Conservation (phyloP, 2,797 vertebrate species). For the Syndactyla subalaris region DNA sequence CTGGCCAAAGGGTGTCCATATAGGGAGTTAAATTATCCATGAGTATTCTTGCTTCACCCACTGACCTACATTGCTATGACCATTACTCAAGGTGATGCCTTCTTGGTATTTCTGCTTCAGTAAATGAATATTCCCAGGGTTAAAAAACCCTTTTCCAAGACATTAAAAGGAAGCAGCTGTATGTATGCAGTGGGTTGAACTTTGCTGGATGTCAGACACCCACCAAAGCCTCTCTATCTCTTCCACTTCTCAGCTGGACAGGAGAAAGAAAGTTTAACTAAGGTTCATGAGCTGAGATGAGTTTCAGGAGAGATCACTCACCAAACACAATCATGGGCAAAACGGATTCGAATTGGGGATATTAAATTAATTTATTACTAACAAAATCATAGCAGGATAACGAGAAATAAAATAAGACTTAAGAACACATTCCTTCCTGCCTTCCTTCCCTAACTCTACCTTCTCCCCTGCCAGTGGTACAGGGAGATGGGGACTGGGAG, state of each 20-base stretch:
- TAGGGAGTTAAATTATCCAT: conserved; percentile 24
- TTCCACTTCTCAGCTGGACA: neutral
- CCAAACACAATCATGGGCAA: neutral
- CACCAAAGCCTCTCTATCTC: neutral
- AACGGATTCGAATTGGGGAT: neutral
- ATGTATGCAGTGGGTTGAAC: neutral
- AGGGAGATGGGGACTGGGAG: neutral
- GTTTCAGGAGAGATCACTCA: neutral
- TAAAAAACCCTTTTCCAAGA: neutral
- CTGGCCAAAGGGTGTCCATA: neutral
- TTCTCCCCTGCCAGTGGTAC: neutral
- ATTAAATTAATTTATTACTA: neutral
- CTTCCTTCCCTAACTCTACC: neutral
- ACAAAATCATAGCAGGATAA: neutral
- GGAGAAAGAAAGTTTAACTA: neutral
- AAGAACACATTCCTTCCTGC: neutral
- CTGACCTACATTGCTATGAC: conserved; percentile 24
- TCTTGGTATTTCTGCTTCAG: conserved; percentile 25
- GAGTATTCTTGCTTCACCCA: neutral
- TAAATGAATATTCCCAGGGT: neutral
- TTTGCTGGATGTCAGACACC: neutral
- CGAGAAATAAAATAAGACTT: neutral
- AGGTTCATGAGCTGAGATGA: neutral
- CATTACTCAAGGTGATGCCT: conserved; percentile 31
- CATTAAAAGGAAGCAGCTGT: neutral